These are phyloP conservation scores for Porites divaricata DNA, from an alignment of 92 coral and sea anemone species.

Conservation along the genomic window DNA sequence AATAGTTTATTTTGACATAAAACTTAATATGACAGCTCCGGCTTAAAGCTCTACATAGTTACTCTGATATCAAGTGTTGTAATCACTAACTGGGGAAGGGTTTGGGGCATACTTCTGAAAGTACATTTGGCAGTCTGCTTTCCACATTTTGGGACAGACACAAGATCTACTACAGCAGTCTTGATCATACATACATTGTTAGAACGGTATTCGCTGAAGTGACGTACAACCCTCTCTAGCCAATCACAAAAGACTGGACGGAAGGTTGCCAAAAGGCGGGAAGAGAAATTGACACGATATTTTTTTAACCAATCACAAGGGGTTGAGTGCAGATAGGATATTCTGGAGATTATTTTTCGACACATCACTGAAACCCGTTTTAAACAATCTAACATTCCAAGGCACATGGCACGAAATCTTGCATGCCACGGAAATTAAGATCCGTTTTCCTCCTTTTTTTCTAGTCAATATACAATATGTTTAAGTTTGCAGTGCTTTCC, in stretches of 20 bases:
- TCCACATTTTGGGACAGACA: conserved; percentile 39
- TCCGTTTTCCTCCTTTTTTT: conserved; percentile 38
- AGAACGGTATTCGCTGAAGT: too few relatives aligned
- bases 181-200: too few relatives aligned
- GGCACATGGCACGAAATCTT: conserved; percentile 30
- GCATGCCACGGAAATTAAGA: too few relatives aligned
- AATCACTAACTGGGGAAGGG: conserved; percentile 73
- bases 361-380: too few relatives aligned
- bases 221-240: conserved; percentile 5
- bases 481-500: conserved; percentile 19
- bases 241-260: too few relatives aligned
- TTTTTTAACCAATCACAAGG: too few relatives aligned
- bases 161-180: conserved; percentile 27
- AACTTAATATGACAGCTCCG: conserved; percentile 90
- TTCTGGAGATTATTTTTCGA: too few relatives aligned
- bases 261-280: too few relatives aligned
- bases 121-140: conserved; percentile 57
- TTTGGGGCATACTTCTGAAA: conserved; percentile 28
- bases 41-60: conserved; percentile 91
- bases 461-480: conserved; percentile 74
- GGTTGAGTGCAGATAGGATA: too few relatives aligned
- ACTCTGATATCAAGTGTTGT: conserved; percentile 65
- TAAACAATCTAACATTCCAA: conserved; percentile 20
- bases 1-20: conserved; percentile 96
- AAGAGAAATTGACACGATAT: too few relatives aligned